Conservation (phyloP, 92 coral and sea anemone genomes). For the Palythoa caribaeorum region DNA sequence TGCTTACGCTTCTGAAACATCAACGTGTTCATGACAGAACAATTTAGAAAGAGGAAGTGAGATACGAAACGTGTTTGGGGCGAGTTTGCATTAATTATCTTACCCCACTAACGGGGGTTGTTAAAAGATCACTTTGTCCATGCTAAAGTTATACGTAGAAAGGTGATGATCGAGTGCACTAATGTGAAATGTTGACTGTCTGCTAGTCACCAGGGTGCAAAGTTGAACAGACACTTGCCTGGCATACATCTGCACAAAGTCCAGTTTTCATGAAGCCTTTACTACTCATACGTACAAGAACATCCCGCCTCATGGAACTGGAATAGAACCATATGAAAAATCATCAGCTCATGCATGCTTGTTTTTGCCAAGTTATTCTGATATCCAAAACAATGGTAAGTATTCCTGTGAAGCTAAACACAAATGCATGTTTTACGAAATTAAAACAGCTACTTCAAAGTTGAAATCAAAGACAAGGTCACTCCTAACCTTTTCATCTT, state of each 20-base stretch:
- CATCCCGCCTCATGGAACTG: constrained; percentile 96
- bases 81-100: no score
- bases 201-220: neutral
- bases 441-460: neutral
- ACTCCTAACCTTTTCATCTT: constrained; percentile 80
- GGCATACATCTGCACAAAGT: constrained; percentile 89
- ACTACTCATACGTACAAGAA: constrained; percentile 73
- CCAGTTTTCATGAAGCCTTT: constrained; percentile 90
- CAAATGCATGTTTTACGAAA: neutral
- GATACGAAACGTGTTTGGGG: no score
- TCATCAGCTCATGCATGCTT: neutral
- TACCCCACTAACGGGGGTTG: no score
- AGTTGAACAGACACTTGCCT: constrained; percentile 56
- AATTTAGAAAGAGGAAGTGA: no score
- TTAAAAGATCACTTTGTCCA: no score
- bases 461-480: neutral
- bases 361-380: neutral
- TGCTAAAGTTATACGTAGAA: no score
- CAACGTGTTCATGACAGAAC: no score
- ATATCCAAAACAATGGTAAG: no score
- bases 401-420: neutral
- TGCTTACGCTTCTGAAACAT: no score
- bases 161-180: no score
- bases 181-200: neutral
- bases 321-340: neutral